Evolutionary conservation across 2,888 invertebrate genomes (phyloP), one percentile per base, ranked within the genome.

Genomic region (Drosophila incognita): DNA sequence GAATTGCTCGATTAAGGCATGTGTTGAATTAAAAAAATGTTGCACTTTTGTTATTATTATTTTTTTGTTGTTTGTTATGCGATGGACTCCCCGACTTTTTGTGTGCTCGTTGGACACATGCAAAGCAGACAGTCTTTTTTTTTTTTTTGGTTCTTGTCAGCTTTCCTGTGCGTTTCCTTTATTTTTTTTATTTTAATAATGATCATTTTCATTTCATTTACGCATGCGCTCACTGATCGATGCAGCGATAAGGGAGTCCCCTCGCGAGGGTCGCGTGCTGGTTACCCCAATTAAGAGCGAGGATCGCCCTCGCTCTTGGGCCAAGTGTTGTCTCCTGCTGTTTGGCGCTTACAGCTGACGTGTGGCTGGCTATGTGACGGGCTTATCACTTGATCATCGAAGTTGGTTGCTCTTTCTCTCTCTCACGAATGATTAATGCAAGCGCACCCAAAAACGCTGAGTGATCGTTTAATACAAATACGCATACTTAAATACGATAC

Each of bases 331-430:
- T 75, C 89, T 89, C 90, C 89, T 90, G 87, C 90, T 78, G 89
- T 89, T 92, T 91, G 91, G 92, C 92, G 92, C 92, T 92, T 88
- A 83, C 85, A 83, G 76, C 83, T 92, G 92, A 92, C 92, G 92
- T 92, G 90, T 92, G 92, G 83, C 87, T 91, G 86, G 80, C 86
- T 85, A 83, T 87, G 83, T 89, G 89, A 89, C 74, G 79, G 78
- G 74, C 77, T 92, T 92, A 92, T 92, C 92, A 78, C 49, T 76
- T 81, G 81, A 90, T 90, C 86, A 91, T 91, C 91, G 71, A 74
- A 49, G 46, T 64, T 52, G 49, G 52, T 24, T 61, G 15, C 49
- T 58, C 42, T 29, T 42, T 38, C 27, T 29, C 54, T 8, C 33
- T 58, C 46, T 21, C 42, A 51, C 52, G 69, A 69, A 81, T 91